Evolutionary conservation across 2,888 invertebrate species (phyloP).

Genomic region (Macrosoma leucophasiata): DNA sequence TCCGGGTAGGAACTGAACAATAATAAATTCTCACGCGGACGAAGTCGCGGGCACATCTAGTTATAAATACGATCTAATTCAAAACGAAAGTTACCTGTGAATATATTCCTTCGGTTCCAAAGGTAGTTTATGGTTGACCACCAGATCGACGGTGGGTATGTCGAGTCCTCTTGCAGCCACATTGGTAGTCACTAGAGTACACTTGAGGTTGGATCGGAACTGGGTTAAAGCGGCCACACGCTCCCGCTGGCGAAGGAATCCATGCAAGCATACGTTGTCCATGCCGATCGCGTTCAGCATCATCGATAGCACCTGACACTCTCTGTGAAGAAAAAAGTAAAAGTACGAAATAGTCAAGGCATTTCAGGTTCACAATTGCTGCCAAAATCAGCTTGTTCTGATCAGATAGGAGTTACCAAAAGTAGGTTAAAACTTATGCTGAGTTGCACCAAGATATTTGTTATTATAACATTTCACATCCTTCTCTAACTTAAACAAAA

Average conservation of each 20-base stretch:
- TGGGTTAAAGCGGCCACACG: conserved; percentile 88
- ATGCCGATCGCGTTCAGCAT: conserved; percentile 91
- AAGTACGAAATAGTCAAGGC: too few species aligned
- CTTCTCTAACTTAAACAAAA: too few species aligned
- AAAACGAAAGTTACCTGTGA: conserved; percentile 83
- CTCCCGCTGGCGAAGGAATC: conserved; percentile 92
- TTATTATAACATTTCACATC: too few species aligned
- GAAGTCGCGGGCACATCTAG: too few species aligned
- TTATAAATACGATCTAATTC: too few species aligned
- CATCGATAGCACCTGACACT: conserved; percentile 93
- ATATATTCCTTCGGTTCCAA: conserved; percentile 94
- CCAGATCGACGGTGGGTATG: conserved; percentile 95
- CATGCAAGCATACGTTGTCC: conserved; percentile 93
- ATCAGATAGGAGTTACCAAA: too few species aligned
- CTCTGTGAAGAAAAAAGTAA: conserved; percentile 79
- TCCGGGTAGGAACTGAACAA: too few species aligned
- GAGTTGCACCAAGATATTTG: too few species aligned
- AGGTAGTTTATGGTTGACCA: conserved; percentile 96
- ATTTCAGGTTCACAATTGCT: too few species aligned
- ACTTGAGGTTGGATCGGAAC: conserved; percentile 92
- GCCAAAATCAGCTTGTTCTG: too few species aligned
- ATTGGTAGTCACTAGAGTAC: conserved; percentile 96
- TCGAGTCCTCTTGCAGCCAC: conserved; percentile 97
- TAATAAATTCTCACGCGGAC: too few species aligned
- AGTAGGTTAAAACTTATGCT: too few species aligned